Base-by-base conservation (phyloP, 2,888 invertebrate species). In the Rhingia rostrata region DNA sequence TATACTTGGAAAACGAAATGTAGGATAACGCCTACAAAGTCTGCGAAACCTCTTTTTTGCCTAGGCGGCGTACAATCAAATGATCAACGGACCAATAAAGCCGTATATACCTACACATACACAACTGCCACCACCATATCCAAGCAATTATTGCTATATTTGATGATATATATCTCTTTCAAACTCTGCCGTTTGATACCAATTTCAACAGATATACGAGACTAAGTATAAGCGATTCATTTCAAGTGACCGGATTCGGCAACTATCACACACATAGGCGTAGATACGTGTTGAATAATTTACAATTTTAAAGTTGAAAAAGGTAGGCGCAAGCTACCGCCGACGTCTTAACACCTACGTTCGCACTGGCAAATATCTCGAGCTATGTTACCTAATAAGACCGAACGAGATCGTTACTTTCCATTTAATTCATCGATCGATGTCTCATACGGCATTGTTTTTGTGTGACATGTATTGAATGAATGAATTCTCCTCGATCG, bases 281-380 rank as follows among this genome's bases (percentile, higher is more conserved):
- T 60, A 53, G 22, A 39, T n/a, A 67, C 43, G 43, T 60, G 58
- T 53, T 70, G 70, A 70, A 70, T 70, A 60, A 60, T 49, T 70
- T 70, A 60, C 70, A 60, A 69, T 60, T 60, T 33, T 22, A 58
- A 69, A 69, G 35, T 54, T 51, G 54, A 51, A 41, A 33, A 43
- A 66, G 66, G 78, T 78, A 67, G 77, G 78, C 49, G 49, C 58
- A 49, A 61, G 35, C 60, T 61, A 61, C 64, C 82, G 72, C 82
- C 82, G 66, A 82, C 81, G 78, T 78, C 30, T 82, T 22, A 56
- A 66, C 82, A 35, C 82, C 82, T 78, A 82, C 82, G 37, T 66
- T 60, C 54, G 5, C 22, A 22, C 67, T 60, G 49, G 64, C 53
- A 49, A 81, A 73, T 66, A 60, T 70, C 45, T 22, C 39, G 39